phyloP scores from a whole-genome alignment of 2,797 vertebrate species.

The Varecia variegata region DNA sequence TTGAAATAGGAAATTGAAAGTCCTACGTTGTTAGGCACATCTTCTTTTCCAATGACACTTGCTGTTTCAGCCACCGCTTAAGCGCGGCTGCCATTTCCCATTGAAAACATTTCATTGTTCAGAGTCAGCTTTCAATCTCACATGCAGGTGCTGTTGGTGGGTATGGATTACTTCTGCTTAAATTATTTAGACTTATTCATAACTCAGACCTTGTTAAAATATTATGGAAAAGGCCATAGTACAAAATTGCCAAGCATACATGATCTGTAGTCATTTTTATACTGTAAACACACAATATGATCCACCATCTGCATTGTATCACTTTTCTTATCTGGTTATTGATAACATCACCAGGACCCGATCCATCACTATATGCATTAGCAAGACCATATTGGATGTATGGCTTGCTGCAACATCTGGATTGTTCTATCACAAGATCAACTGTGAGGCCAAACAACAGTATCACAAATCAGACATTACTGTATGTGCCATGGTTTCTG shows the following conservation, averaged over 20 bases:
- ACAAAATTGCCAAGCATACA: background rate
- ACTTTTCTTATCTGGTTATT: slow-evolving; percentile 23
- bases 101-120: background rate
- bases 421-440: slow-evolving; percentile 58
- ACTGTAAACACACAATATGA: background rate
- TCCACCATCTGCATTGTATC: slow-evolving; percentile 33
- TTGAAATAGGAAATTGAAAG: background rate
- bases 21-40: background rate
- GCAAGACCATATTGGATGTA: background rate
- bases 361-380: background rate
- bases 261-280: background rate
- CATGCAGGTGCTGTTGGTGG: background rate
- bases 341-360: slow-evolving; percentile 6
- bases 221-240: background rate
- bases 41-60: background rate
- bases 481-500: slow-evolving; percentile 20
- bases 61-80: background rate
- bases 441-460: background rate
- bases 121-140: background rate
- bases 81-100: background rate
- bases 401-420: slow-evolving; percentile 48
- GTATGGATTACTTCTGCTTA: background rate
- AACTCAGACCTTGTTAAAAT: slow-evolving; percentile 55
- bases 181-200: slow-evolving; percentile 6
- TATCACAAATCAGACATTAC: slow-evolving; percentile 51